Base-by-base conservation (phyloP, 2,797 vertebrate genomes). In the Enteromius anoplus region DNA sequence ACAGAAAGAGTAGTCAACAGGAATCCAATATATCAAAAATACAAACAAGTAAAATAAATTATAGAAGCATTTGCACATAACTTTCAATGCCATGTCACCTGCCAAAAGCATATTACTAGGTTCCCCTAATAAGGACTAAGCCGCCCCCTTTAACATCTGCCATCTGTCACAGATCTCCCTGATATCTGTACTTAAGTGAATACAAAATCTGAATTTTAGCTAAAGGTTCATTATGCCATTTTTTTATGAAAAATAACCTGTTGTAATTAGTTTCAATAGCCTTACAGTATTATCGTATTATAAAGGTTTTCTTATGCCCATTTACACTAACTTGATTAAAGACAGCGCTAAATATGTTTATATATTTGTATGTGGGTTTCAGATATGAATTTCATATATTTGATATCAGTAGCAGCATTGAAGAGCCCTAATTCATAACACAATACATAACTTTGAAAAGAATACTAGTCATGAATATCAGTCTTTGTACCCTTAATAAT, bases 131-230 rank as follows among this genome's bases (percentile, higher is more conserved):
- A 75, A 75, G 75, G 14, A 60, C 23, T 71, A 45, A 70, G 17
- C 51, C 0, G 11, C 66, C 40, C 42, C 55, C 55, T 55, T 81
- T 72, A 85, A 72, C 29, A 78, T 87, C 84, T 81, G 65, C 6
- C 15, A 19, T 64, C 85, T 78, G 86, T 49, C 47, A 65, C 62
- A 85, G 69, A 26, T 23, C 21, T 23, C 19, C 17, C 26, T 19
- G 60, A 79, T 4, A 79, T 53, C 19, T 53, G 45, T 32, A 15
- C 45, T 55, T 23, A 49, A 34, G 37, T 40, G 14, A 40, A n/a
- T 34, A 23, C 62, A 78, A 66, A 32, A 51, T 66, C 40, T 66
- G 12, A 78, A 47, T 64, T 47, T 17, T 5, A 29, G 23, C 37
- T 75, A 62, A 15, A 62, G 34, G 40, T 60, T 75, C 1, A 15